Percentiles rank a stretch among this genome's conserved stretches.
These are phyloP conservation scores for Eupithecia vulgata DNA, from an alignment of 2,888 invertebrate genomes.

Conservation along the genomic window DNA sequence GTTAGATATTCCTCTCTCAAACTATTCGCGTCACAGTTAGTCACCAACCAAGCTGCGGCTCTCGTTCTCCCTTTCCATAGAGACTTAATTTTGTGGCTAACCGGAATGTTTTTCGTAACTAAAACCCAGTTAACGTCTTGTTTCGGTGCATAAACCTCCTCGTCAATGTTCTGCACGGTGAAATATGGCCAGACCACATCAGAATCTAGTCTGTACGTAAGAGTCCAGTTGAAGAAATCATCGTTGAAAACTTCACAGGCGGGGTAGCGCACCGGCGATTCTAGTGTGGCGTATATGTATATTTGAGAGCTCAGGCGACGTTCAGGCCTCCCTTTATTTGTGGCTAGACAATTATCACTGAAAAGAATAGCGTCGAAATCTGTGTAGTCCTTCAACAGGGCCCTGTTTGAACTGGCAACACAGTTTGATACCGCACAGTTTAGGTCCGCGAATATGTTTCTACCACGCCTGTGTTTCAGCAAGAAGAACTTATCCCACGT, in stretches of 20 bases:
- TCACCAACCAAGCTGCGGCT: slow-evolving; percentile 64
- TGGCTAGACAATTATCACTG: slow-evolving; percentile 45
- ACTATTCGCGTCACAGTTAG: slow-evolving; percentile 54
- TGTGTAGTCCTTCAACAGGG: slow-evolving; percentile 49
- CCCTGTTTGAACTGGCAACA: slow-evolving; percentile 51
- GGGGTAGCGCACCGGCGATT: slow-evolving; percentile 54
- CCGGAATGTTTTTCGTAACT: slow-evolving; percentile 28
- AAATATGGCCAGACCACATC: slow-evolving; percentile 64
- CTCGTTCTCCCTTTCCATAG: slow-evolving; percentile 56
- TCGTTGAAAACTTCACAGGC: slow-evolving; percentile 62
- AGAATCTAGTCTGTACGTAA: slow-evolving; percentile 65
- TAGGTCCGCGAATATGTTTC: slow-evolving; percentile 33
- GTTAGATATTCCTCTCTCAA: slow-evolving; percentile 56
- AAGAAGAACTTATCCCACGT: slow-evolving; percentile 45
- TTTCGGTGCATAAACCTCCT: slow-evolving; percentile 58
- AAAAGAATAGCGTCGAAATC: slow-evolving; percentile 60
- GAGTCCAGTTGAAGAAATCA: slow-evolving; percentile 67
- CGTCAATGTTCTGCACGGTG: slow-evolving; percentile 52
- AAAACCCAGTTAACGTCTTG: slow-evolving; percentile 48
- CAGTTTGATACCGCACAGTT: slow-evolving; percentile 55
- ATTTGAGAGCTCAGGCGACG: slow-evolving; percentile 50
- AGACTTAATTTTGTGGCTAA: slow-evolving; percentile 47
- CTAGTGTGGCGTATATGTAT: slow-evolving; percentile 59
- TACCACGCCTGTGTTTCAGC: slow-evolving; percentile 19
- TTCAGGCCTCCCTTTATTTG: slow-evolving; percentile 42